Evolutionary conservation across 1,140 invertebrate species (phyloP).

Genomic region (Chionoecetes opilio): DNA sequence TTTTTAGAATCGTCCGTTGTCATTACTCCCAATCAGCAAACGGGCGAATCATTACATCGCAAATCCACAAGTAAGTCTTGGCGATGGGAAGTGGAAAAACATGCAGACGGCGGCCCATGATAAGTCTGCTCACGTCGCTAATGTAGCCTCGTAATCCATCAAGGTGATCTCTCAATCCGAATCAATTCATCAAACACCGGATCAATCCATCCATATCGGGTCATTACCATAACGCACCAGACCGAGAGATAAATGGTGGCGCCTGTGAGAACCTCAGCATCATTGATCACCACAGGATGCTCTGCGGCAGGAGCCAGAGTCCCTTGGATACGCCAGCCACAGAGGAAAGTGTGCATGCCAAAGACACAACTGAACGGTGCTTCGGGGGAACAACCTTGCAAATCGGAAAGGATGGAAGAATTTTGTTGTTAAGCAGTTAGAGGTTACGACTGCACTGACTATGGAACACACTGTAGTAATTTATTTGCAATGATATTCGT

Average conservation of each 20-base stretch:
- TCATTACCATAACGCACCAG: constrained; percentile 28
- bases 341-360: neutral
- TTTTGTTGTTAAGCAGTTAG: neutral
- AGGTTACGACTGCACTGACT: neutral
- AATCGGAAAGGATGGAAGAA: neutral
- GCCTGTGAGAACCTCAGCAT: neutral
- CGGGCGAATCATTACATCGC: neutral
- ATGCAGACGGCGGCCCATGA: neutral
- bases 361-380: neutral
- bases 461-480: neutral
- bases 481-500: too few species aligned
- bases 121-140: constrained; percentile 25
- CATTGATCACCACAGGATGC: neutral
- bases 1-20: neutral
- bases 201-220: constrained; percentile 6
- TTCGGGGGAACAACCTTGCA: neutral
- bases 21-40: constrained; percentile 9
- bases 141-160: constrained; percentile 27
- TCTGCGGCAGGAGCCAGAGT: neutral
- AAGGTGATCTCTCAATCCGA: constrained; percentile 19
- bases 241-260: constrained; percentile 6
- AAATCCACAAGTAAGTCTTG: neutral
- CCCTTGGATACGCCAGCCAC: neutral
- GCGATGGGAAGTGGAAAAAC: neutral
- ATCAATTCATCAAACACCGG: neutral